Base-by-base conservation (phyloP, 2,888 invertebrate species). In the Mythimna ferrago region DNA sequence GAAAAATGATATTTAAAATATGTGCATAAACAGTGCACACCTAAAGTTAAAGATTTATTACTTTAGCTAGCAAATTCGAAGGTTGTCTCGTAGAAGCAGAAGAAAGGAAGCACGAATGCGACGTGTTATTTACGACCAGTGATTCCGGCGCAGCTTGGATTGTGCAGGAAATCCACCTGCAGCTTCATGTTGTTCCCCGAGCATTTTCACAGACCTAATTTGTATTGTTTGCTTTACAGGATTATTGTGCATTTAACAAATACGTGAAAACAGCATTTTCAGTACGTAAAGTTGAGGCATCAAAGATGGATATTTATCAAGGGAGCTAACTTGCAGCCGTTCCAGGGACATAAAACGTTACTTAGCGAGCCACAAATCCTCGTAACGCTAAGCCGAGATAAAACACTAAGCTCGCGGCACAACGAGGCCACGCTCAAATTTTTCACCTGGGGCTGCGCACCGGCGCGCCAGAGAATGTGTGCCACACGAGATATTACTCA, bases 351-450 rank as follows among this genome's bases (percentile, higher is more conserved):
- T 96, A 96, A 96, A 95, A 95, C 95, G 92, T 95, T 95, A 95
- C 95, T 95, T 96, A 95, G 95, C 92, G 93, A 94, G 93, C 95
- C 94, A 96, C 95, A 96, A 95, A 96, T 96, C 94, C 95, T 96
- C 94, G 95, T 96, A 96, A 96, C 93, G 94, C 92, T 95, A 94
- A 96, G 95, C 95, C 94, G 94, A 95, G 95, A 96, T 96, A 96
- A 96, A 96, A 95, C 94, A 95, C 93, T 94, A 94, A 94, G 95
- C 95, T 93, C 92, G 92, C 89, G 92, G 93, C 92, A 93, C 93
- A 92, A 90, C 91, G 94, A 92, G 93, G 91, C 93, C 90, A 89
- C 89, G 92, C 89, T 93, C 90, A 93, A 95, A 95, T 94, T 95
- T 95, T 96, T 96, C 95, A 96, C 95, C 95, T 95, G 95, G 90